Evolutionary conservation across 2,888 invertebrate species (phyloP), one percentile per base, ranked within the genome.

Genomic region (Acronicta leporina): DNA sequence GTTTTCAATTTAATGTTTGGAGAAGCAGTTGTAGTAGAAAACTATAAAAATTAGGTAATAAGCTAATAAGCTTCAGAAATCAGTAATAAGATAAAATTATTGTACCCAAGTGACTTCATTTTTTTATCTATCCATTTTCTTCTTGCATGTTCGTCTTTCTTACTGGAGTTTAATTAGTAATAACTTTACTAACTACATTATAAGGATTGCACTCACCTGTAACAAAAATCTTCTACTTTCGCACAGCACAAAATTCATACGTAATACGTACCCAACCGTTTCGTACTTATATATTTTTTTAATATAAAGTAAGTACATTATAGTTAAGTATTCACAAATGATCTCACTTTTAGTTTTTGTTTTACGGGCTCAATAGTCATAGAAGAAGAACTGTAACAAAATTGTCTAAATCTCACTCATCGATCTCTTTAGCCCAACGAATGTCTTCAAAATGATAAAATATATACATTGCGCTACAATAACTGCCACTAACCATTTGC

Each of bases 191-290:
- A 35, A 9, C 27, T 33, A 27, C 6, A 11, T 20, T 35, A 45
- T 14, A 14, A 14, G 10, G 5, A 30, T 46, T 30, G 45, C 15
- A 67, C 67, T 60, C 67, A 67, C 67, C 27, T 47, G 14, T 45
- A 16, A 25, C 9, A 9, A 38, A 27, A 16, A 45, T 38, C 20
- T 35, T 45, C 44, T 41, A 4, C 41, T 35, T 20, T 52, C 35
- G 15, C 20, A 16, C 15, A 35, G n/a, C 20, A 15, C 15, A 35
- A 30, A 15, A 45, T 45, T 52, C 35, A 15, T n/a, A 35, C 8
- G 20, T 46, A 30, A n/a, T n/a, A n/a, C n/a, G n/a, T n/a, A n/a
- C n/a, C n/a, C n/a, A n/a, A 42, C 11, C 7, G 38, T n/a, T 38
- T 38, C 0, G 35, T 30, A 10, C 10, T 35, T 35, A 5, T 20